Percentiles rank a stretch among this genome's conserved stretches.
These are phyloP conservation scores for Cydia amplana DNA, from an alignment of 1,140 invertebrate species.

Conservation along the genomic window DNA sequence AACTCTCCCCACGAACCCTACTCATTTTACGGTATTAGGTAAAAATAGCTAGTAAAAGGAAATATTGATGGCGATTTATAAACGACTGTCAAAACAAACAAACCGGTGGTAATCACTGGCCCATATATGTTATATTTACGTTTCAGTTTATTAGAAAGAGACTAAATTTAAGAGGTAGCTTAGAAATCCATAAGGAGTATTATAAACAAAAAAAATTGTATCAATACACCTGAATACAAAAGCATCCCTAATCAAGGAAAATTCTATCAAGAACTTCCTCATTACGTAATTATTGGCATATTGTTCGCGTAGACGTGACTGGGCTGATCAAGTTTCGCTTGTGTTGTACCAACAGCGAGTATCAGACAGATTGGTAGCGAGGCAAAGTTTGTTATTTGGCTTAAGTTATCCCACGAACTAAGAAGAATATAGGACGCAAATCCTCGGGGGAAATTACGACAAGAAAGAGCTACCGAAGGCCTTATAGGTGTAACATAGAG, in stretches of 20 bases:
- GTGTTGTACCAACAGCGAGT: slow-evolving; percentile 28
- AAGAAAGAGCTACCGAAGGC: slow-evolving; percentile 27
- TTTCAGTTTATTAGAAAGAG: too few relatives aligned
- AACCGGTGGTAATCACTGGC: too few relatives aligned
- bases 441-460: slow-evolving; percentile 28
- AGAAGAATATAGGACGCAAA: slow-evolving; percentile 27
- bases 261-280: slow-evolving; percentile 22
- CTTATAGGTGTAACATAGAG: slow-evolving; percentile 22
- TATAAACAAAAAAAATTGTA: background rate
- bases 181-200: background rate
- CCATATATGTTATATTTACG: too few relatives aligned
- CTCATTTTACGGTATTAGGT: too few relatives aligned
- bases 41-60: too few relatives aligned
- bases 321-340: slow-evolving; percentile 30
- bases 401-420: slow-evolving; percentile 27
- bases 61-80: too few relatives aligned
- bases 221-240: background rate
- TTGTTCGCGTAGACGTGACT: slow-evolving; percentile 28
- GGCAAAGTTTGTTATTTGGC: slow-evolving; percentile 25
- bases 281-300: slow-evolving; percentile 30
- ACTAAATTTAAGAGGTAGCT: too few relatives aligned
- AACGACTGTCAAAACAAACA: too few relatives aligned
- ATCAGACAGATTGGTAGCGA: slow-evolving; percentile 32
- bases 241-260: slow-evolving; percentile 4
- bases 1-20: too few relatives aligned